A percentile compares a stretch with the other conserved stretches of the same genome.
Conservation (phyloP, 2,113 vertebrate genomes). For the Microcebus griseorufus region DNA sequence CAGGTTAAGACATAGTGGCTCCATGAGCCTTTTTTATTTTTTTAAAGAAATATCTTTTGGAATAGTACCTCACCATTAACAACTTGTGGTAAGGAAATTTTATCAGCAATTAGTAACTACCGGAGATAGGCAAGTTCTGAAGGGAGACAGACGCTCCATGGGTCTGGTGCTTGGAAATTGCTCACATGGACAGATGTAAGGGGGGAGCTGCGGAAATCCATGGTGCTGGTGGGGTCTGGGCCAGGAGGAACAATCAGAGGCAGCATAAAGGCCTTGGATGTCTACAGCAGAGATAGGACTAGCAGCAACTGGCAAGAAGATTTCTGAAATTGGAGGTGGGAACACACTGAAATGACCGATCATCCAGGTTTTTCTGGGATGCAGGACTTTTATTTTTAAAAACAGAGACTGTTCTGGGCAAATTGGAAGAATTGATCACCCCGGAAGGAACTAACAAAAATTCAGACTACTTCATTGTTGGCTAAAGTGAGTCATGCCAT, state of each 20-base stretch:
- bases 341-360: background rate
- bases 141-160: background rate
- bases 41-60: conserved; percentile 7
- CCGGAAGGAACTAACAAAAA: background rate
- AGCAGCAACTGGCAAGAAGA: background rate
- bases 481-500: background rate
- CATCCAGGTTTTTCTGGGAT: background rate
- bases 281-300: background rate
- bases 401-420: background rate
- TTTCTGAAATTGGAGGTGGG: background rate
- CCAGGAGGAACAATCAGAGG: background rate
- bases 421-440: too few relatives aligned
- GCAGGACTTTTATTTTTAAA: background rate
- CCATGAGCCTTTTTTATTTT: background rate
- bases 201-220: background rate
- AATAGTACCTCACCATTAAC: background rate
- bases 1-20: background rate
- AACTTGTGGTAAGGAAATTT: background rate
- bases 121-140: background rate
- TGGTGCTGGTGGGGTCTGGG: background rate
- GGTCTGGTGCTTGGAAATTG: background rate
- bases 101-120: background rate
- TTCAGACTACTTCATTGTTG: background rate
- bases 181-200: background rate
- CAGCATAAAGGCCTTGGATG: background rate